These are phyloP conservation scores for Mechanitis messenoides DNA, from an alignment of 2,888 invertebrate species.

Conservation along the genomic window DNA sequence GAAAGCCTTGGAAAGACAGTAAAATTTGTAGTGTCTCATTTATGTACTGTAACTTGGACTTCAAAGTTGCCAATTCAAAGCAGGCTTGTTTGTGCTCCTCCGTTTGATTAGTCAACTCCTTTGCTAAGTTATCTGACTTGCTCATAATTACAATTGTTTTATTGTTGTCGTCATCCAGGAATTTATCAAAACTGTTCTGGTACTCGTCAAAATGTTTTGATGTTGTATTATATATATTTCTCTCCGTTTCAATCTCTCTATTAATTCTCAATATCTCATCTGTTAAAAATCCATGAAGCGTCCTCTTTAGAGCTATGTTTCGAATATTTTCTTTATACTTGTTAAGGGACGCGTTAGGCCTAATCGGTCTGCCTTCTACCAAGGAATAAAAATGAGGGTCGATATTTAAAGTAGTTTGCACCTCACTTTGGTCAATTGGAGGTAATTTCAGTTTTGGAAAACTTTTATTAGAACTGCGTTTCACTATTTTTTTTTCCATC, in stretches of 20 bases:
- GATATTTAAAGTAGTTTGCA: conserved; percentile 77
- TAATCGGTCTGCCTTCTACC: conserved; percentile 77
- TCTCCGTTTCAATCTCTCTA: conserved; percentile 60
- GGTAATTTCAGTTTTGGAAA: conserved; percentile 48
- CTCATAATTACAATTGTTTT: conserved; percentile 68
- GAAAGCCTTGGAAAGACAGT: conserved; percentile 63
- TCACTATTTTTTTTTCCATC: conserved; percentile 42
- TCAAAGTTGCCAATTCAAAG: conserved; percentile 60
- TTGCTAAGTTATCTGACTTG: conserved; percentile 61
- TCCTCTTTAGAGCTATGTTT: conserved; percentile 58
- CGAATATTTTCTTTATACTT: conserved; percentile 75
- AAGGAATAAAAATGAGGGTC: conserved; percentile 80
- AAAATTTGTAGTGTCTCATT: conserved; percentile 63
- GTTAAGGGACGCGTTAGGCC: conserved; percentile 70
- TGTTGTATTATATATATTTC: conserved; percentile 53
- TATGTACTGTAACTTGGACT: conserved; percentile 65
- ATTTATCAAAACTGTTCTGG: conserved; percentile 66
- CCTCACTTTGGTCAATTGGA: conserved; percentile 48
- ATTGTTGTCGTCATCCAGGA: conserved; percentile 65
- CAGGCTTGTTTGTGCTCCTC: conserved; percentile 61
- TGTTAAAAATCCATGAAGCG: conserved; percentile 53
- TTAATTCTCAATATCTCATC: conserved; percentile 67
- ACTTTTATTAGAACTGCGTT: conserved; percentile 37
- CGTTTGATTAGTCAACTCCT: conserved; percentile 54
- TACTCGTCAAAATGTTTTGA: conserved; percentile 62